Evolutionary conservation across 1,140 invertebrate genomes (phyloP).

Genomic region (Trigoniulus corallinus): DNA sequence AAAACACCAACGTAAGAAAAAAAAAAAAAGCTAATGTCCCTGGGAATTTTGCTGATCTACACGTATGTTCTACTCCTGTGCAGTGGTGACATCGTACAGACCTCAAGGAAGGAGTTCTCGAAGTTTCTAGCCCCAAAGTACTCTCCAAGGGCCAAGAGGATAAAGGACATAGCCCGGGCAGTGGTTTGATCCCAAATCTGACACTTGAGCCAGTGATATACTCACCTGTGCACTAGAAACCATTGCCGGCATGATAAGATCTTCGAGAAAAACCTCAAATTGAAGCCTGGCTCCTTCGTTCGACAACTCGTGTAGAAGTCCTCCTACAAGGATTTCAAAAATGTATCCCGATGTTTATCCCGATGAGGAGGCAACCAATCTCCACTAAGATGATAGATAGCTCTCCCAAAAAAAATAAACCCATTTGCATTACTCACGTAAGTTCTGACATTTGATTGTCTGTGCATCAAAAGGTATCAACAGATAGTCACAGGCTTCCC

Average conservation of each 20-base stretch:
- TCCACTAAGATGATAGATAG: neutral
- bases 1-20: too few relatives aligned
- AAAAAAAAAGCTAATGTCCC: too few relatives aligned
- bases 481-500: conserved; percentile 97
- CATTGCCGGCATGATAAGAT: conserved; percentile 89
- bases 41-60: too few relatives aligned
- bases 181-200: too few relatives aligned
- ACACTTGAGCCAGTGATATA: too few relatives aligned
- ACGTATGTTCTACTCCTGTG: too few relatives aligned
- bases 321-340: conserved; percentile 40
- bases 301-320: conserved; percentile 89
- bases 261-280: conserved; percentile 91
- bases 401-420: conserved; percentile 3
- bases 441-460: conserved; percentile 88
- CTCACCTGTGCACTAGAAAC: conserved; percentile 67
- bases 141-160: too few relatives aligned
- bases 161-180: too few relatives aligned
- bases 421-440: too few relatives aligned
- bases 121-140: too few relatives aligned
- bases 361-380: conserved; percentile 1
- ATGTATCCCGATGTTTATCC: conserved; percentile 3
- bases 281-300: conserved; percentile 95
- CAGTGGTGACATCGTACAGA: too few relatives aligned
- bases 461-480: conserved; percentile 92
- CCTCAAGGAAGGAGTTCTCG: too few relatives aligned